Evolutionary conservation across 2,113 vertebrate species (phyloP), one percentile per base, ranked within the genome.

Genomic region (Aegotheles bennettii): DNA sequence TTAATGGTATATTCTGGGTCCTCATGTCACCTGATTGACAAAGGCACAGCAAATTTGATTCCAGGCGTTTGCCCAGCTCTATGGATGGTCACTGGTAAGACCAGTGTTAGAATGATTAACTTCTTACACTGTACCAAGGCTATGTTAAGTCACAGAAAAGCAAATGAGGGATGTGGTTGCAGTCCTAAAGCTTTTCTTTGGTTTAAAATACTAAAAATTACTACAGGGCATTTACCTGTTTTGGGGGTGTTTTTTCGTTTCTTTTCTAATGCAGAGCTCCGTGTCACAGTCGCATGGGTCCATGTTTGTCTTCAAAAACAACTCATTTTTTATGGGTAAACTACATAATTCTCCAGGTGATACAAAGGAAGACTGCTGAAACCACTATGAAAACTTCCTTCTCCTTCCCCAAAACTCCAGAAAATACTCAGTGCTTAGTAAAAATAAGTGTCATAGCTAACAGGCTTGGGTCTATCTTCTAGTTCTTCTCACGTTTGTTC

Each of bases 391-490:
- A 65, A 84, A 48, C 11, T 36, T 67, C 16, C 6, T 47, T 59
- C 51, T 17, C 48, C 13, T 51, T 73, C 14, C 25, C 25, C 56
- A 29, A 59, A 78, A 14, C 74, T 71, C 33, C 84, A 57, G 73
- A 74, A 93, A 40, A 87, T 35, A 53, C 19, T 15, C 13, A 11
- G 16, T 2, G 4, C 64, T 33, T 8, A 9, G 10, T 36, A 29
- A 71, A 74, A 86, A 9, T 3, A 20, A 20, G 9, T 1, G 11
- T 28, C 0, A 0, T 26, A 7, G 4, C 50, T 69, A 9, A 16
- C 16, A 15, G 59, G 4, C 71, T 64, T 21, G 17, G 42, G 16
- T 42, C 13, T 53, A 3, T 36, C 50, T 47, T 56, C n/a, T 26
- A 35, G 42, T 24, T 51, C 47, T 56, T 53, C 42, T 63, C 53